Evolutionary conservation across 2,888 invertebrate genomes (phyloP), one percentile per base, ranked within the genome.

Genomic region (Ochropleura leucogaster): DNA sequence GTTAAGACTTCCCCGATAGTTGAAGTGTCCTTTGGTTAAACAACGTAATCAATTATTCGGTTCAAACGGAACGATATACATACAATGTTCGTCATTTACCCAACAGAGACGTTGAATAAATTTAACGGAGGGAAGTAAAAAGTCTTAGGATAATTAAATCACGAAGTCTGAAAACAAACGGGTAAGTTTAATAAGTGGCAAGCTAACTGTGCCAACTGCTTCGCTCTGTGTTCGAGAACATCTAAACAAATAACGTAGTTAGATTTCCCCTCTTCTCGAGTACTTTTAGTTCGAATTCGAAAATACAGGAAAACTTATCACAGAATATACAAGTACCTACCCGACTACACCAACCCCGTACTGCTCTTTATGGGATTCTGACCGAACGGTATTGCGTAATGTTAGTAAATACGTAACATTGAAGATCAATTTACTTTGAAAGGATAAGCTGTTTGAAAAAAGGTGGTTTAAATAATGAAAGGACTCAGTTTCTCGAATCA

Each of bases 181-280:
- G 76, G 85, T 79, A 87, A 90, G 86, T 90, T 90, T 88, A 82
- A 85, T 87, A 89, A 87, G 85, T 88, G 88, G 84, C 85, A 84
- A 89, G 88, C 86, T 89, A 88, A 89, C 87, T 89, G 84, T 84
- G 85, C 83, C 80, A 82, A 85, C 86, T 84, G 85, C 83, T 83
- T 83, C 84, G 83, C 79, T 85, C 78, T 77, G 83, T 85, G 87
- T 89, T 88, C 84, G 84, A 83, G 87, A 88, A 89, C 90, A 87
- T 87, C 89, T 89, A 88, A 89, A 89, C 90, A 90, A 89, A 90
- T 87, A 90, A 86, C 74, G 84, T 89, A 87, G 88, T 90, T 88
- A 90, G 88, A 86, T 87, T 89, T 88, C 83, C 84, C 86, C 83
- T 88, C 84, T 84, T 84, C 87, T 86, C 82, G 79, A 89, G 87